Evolutionary conservation across 2,888 invertebrate genomes (phyloP), one percentile per base, ranked within the genome.

Genomic region (Galeruca laticollis): DNA sequence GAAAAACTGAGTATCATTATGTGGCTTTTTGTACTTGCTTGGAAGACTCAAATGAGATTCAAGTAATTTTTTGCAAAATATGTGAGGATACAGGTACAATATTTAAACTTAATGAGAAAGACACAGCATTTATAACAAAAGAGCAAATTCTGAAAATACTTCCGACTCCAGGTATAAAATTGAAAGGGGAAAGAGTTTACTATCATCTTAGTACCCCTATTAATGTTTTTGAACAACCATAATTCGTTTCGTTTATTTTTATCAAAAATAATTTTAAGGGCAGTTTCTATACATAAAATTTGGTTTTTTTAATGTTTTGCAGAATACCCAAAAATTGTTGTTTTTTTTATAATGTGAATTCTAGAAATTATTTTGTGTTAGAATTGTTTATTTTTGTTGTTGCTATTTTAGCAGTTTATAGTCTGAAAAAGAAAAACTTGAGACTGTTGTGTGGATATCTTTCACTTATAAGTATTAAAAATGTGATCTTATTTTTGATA

Each of bases 41-140:
- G 20, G 51, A 51, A 51, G 13, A 51, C 18, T 18, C 18, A 20
- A 20, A 51, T 18, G 20, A 67, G 15, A 31, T 60, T 31, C 51
- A 67, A 60, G 67, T 67, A 60, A 67, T 60, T 51, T 60, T 60
- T 40, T 31, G 26, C 21, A 26, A 60, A 60, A 67, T 52, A 51
- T n/a, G n/a, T n/a, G n/a, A n/a, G n/a, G n/a, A n/a, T n/a, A n/a
- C n/a, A n/a, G n/a, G n/a, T n/a, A n/a, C n/a, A n/a, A n/a, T n/a
- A n/a, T n/a, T n/a, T n/a, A n/a, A n/a, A n/a, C n/a, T n/a, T n/a
- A n/a, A n/a, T n/a, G n/a, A n/a, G n/a, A n/a, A n/a, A n/a, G n/a
- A n/a, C n/a, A n/a, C n/a, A n/a, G n/a, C n/a, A n/a, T n/a, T n/a
- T n/a, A n/a, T n/a, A n/a, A n/a, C n/a, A n/a, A n/a, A n/a, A n/a